A percentile compares a stretch with the other conserved stretches of the same genome.
phyloP scores from a whole-genome alignment of 2,888 invertebrate species.

The Papilio demoleus region DNA sequence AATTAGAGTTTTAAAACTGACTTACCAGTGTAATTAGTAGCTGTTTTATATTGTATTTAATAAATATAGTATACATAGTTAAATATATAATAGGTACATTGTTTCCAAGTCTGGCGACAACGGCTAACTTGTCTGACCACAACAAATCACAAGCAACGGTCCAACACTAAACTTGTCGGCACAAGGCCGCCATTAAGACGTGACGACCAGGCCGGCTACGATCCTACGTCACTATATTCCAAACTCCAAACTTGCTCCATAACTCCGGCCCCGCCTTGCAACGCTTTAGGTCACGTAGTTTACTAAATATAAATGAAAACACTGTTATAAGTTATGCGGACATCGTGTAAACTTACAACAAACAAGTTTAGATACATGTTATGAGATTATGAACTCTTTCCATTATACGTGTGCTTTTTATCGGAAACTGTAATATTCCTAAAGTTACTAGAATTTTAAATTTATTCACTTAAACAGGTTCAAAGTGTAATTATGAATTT shows the following conservation, averaged over 20 bases:
- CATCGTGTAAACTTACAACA: slow-evolving; percentile 49
- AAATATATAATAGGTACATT: not conserved
- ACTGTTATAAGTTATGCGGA: slow-evolving; percentile 67
- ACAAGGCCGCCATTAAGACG: slow-evolving; percentile 37
- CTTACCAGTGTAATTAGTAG: too few species aligned
- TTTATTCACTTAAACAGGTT: too few species aligned
- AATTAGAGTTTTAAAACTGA: too few species aligned
- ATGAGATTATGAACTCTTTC: not conserved
- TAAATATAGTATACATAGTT: too few species aligned
- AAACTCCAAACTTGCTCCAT: slow-evolving; percentile 68
- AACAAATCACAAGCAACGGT: slow-evolving; percentile 51
- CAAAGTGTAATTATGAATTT: too few species aligned
- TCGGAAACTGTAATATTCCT: not conserved
- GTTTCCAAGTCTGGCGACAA: not conserved
- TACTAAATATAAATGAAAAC: slow-evolving; percentile 78
- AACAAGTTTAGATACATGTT: not conserved
- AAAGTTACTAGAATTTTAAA: too few species aligned
- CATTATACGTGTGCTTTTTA: not conserved
- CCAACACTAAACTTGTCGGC: slow-evolving; percentile 30
- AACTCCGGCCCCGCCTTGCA: slow-evolving; percentile 59
- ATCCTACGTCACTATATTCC: slow-evolving; percentile 48
- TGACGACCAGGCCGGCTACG: slow-evolving; percentile 43
- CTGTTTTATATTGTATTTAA: too few species aligned
- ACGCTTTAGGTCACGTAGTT: slow-evolving; percentile 72
- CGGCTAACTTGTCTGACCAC: slow-evolving; percentile 23